Percentiles rank a stretch among this genome's conserved stretches.
phyloP scores from a whole-genome alignment of 2,797 vertebrate species.

The Epinephelus malabaricus region DNA sequence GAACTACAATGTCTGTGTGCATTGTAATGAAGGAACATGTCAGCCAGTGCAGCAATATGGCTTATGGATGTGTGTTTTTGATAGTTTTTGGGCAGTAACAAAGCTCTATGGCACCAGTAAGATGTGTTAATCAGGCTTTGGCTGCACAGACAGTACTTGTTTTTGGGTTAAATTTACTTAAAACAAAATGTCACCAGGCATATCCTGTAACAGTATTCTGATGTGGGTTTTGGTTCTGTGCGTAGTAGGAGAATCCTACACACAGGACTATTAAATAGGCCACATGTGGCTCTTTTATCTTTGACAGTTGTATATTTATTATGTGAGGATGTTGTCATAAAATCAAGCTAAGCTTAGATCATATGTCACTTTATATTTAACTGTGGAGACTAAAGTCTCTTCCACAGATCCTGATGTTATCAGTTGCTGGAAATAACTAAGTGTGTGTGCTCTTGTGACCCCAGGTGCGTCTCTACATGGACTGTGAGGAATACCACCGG shows the following conservation, averaged over 20 bases:
- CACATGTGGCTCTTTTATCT: not conserved
- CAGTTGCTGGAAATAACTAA: not conserved
- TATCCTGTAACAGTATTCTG: not conserved
- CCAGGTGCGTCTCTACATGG: constrained; percentile 90
- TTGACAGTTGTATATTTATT: not conserved
- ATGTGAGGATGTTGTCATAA: not conserved
- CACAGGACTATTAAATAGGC: not conserved
- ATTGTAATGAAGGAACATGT: not conserved
- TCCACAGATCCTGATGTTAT: not conserved
- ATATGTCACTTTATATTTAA: not conserved
- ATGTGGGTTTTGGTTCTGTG: not conserved
- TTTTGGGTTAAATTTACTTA: not conserved
- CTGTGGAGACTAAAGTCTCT: not conserved
- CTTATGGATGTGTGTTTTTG: not conserved
- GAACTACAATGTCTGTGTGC: not conserved
- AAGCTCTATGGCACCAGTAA: not conserved
- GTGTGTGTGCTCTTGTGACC: not conserved
- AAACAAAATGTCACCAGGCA: not conserved
- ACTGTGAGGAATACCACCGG: constrained; percentile 93
- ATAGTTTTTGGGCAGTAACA: not conserved
- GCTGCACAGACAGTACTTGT: not conserved
- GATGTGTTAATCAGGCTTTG: not conserved
- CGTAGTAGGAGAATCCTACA: too few species aligned
- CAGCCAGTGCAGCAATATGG: not conserved
- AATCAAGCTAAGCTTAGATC: not conserved